Evolutionary conservation across 2,113 vertebrate species (phyloP), one percentile per base, ranked within the genome.

Genomic region (Tautogolabrus adspersus): DNA sequence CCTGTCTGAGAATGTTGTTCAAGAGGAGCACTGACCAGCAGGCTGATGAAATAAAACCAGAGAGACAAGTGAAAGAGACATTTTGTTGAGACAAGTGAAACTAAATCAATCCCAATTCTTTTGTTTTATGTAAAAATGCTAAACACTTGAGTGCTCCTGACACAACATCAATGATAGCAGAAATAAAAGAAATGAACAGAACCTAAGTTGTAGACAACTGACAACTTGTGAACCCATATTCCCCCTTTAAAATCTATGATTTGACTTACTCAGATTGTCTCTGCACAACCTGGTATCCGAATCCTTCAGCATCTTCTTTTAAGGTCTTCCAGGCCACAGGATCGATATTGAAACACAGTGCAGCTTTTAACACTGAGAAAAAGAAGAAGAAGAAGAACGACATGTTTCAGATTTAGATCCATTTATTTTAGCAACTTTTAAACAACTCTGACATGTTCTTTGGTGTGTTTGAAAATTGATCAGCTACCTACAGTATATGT

Each of bases 271-370:
- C 62, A 2, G 5, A 2, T 16, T 0, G 3, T 77, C 76, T 83
- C 76, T 94, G 93, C 61, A 93, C 88, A 57, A 94, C 90, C 75
- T 92, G 88, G 79, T 94, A 92, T 38, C 94, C 94, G 77, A 95
- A 95, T 42, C 90, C 84, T 58, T 51, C 44, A 44, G 74, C 81
- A 34, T 11, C 0, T 0, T 64, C 10, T 0, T 0, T 77, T 30
- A 93, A 56, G 2, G 23, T 9, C 56, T 51, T 91, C 93, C 93
- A 95, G 37, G 89, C 46, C 13, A 40, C 66, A n/a, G 91, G 76
- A 4, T 95, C 92, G 0, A 95, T 85, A 61, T 94, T 94, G 22
- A 93, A 94, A 49, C 81, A 68, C 51, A 77, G 18, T 5, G 61
- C 52, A 26, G 22, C 61, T 52, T 86, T 79, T 57, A 87, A 69